A percentile compares a stretch with the other conserved stretches of the same genome.
Conservation (phyloP, 2,797 vertebrate species). For the Tadarida brasiliensis region DNA sequence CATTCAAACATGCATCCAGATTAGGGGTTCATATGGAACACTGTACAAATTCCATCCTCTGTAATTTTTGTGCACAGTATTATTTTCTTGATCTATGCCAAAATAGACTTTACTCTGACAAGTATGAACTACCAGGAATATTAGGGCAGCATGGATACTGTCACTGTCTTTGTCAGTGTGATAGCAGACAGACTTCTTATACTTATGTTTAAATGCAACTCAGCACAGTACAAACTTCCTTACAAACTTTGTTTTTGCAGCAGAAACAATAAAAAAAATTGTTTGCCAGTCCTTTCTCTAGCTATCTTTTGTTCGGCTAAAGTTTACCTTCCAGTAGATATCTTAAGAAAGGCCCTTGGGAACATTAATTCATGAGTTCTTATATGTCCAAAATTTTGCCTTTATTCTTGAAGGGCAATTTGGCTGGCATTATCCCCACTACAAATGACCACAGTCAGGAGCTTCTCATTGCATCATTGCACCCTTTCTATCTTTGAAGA, state of each 20-base stretch:
- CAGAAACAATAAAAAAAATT: not conserved
- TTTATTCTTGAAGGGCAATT: not conserved
- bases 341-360: not conserved
- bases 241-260: not conserved
- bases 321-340: not conserved
- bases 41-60: not conserved
- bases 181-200: not conserved
- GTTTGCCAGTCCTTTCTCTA: not conserved
- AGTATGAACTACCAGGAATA: not conserved
- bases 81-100: not conserved
- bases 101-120: not conserved
- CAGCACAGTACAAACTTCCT: not conserved
- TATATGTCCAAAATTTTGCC: not conserved
- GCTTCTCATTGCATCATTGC: not conserved
- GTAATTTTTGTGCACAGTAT: not conserved
- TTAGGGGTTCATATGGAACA: not conserved
- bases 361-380: conserved; percentile 1
- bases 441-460: not conserved
- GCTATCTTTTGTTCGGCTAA: not conserved
- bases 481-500: conserved; percentile 29
- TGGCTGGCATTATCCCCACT: not conserved
- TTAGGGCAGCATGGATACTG: not conserved
- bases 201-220: not conserved
- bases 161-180: not conserved
- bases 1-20: not conserved